Conservation (phyloP, 2,797 vertebrate genomes). For the Coregonus suidteri region DNA sequence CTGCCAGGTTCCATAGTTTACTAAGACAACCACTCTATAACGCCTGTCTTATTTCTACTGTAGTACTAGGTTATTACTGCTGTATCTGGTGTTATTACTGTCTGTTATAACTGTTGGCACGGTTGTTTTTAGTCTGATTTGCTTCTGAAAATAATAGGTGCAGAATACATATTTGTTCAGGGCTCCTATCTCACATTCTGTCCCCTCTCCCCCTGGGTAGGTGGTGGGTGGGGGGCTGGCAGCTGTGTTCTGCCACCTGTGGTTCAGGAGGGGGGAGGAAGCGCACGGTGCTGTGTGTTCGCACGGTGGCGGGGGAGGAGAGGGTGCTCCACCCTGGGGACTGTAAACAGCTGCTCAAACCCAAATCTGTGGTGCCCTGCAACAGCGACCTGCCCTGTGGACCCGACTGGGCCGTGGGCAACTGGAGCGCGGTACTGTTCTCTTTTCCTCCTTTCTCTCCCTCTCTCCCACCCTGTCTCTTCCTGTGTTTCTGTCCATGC, state of each 20-base stretch:
- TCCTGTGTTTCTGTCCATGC: background rate
- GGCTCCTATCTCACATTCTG: background rate
- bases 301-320: conserved; percentile 87
- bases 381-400: conserved; percentile 90
- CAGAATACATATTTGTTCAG: background rate
- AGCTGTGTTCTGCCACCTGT: conserved; percentile 87
- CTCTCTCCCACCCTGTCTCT: background rate
- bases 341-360: conserved; percentile 90
- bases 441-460: background rate
- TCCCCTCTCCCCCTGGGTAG: conserved; percentile 62
- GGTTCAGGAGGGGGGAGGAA: conserved; percentile 85
- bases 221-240: conserved; percentile 98
- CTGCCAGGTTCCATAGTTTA: conserved; percentile 79
- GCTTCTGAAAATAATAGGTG: background rate
- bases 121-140: background rate
- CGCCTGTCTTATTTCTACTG: background rate
- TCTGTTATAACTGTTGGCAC: background rate
- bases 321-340: conserved; percentile 83
- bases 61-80: background rate
- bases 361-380: conserved; percentile 85
- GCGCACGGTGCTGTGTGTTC: conserved; percentile 89
- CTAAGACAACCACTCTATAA: background rate
- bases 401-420: conserved; percentile 87
- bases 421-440: conserved; percentile 85
- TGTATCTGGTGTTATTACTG: too few species aligned